Percentiles rank a stretch among this genome's conserved stretches.
Conservation (phyloP, 2,888 invertebrate species). For the Eupithecia pulchellata region DNA sequence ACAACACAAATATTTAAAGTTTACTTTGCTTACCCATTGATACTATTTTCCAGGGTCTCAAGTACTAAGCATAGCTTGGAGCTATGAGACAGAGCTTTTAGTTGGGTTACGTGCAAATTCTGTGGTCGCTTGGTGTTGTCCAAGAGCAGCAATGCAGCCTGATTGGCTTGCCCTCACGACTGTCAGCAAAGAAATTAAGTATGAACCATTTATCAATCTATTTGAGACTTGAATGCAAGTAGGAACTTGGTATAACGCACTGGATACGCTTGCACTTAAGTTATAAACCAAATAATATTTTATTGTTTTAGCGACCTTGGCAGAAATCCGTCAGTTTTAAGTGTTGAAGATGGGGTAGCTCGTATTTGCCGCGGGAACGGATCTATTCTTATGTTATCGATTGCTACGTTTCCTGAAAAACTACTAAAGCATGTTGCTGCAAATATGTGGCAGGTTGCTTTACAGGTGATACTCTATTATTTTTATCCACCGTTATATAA, state of each 20-base stretch:
- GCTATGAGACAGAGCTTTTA: constrained; percentile 75
- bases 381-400: constrained; percentile 90
- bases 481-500: not conserved
- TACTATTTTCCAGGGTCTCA: constrained; percentile 65
- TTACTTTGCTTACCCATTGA: not conserved
- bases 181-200: constrained; percentile 76
- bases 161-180: constrained; percentile 77
- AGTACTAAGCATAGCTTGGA: constrained; percentile 78
- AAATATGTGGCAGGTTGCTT: constrained; percentile 93
- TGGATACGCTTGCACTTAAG: not conserved
- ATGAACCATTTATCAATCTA: constrained; percentile 40
- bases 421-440: constrained; percentile 87
- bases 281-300: not conserved
- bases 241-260: not conserved
- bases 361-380: constrained; percentile 95
- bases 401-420: constrained; percentile 89
- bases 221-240: not conserved
- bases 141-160: constrained; percentile 71
- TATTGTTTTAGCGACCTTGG: constrained; percentile 91
- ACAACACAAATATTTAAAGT: no score
- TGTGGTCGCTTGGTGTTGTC: constrained; percentile 80
- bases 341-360: constrained; percentile 93
- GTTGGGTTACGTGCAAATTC: constrained; percentile 77
- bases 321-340: constrained; percentile 92
- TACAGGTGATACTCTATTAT: constrained; percentile 84